These are phyloP conservation scores for Zeus faber DNA, from an alignment of 2,113 vertebrate genomes.

Conservation along the genomic window DNA sequence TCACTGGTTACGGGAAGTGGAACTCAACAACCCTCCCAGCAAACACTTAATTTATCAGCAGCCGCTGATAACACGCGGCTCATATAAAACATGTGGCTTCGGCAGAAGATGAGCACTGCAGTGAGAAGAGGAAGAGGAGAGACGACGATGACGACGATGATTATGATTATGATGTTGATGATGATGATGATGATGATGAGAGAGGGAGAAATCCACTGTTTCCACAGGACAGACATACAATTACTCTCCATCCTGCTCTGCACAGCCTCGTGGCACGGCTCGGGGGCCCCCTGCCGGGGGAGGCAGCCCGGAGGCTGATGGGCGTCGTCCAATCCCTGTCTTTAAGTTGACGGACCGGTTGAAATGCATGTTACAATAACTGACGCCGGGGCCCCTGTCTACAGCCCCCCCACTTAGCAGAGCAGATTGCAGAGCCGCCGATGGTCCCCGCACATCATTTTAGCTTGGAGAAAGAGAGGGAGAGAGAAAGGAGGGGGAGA, in stretches of 20 bases:
- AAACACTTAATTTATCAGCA: too few species aligned
- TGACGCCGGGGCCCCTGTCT: constrained; percentile 38
- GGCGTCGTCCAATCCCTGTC: constrained; percentile 50
- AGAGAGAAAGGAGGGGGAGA: background rate
- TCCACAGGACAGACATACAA: constrained; percentile 45
- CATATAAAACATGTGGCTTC: too few species aligned
- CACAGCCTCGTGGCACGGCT: constrained; percentile 45
- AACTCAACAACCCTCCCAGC: too few species aligned
- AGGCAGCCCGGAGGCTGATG: constrained; percentile 57
- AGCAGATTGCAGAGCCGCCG: constrained; percentile 56
- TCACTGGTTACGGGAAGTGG: too few species aligned
- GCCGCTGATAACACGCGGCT: too few species aligned
- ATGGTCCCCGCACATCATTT: constrained; percentile 55
- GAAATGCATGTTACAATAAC: constrained; percentile 48
- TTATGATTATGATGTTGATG: constrained; percentile 3
- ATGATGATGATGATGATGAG: background rate
- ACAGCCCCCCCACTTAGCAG: constrained; percentile 43
- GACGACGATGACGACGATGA: too few species aligned
- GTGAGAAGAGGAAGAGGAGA: too few species aligned
- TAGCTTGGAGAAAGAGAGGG: constrained; percentile 18
- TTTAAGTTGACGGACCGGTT: constrained; percentile 63
- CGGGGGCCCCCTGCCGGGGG: constrained; percentile 51
- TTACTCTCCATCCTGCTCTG: constrained; percentile 55
- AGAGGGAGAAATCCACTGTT: constrained; percentile 34
- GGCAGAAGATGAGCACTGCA: too few species aligned